phyloP scores from a whole-genome alignment of 35 echinoderm and acorn worm species.

The Holothuria glaberrima region DNA sequence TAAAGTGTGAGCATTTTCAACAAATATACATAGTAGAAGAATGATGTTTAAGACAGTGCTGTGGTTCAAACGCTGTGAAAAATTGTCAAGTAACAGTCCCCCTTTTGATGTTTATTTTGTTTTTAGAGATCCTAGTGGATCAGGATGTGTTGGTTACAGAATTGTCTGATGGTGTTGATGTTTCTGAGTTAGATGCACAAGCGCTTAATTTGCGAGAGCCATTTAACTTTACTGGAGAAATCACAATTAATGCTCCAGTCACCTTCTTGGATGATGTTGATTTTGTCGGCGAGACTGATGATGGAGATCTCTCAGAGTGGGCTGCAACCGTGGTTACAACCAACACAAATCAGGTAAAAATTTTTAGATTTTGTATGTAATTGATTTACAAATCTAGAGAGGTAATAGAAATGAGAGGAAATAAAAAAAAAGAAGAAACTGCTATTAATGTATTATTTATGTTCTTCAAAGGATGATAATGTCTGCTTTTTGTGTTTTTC shows the following conservation, averaged over 20 bases:
- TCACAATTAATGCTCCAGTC: neutral
- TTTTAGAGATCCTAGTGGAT: slow-evolving; percentile 5
- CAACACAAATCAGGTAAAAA: slow-evolving; percentile 22
- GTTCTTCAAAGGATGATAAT: too few relatives aligned
- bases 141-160: neutral
- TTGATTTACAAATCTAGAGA: too few relatives aligned
- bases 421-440: too few relatives aligned
- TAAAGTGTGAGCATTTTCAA: too few relatives aligned
- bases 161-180: slow-evolving; percentile 23
- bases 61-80: too few relatives aligned
- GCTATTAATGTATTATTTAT: too few relatives aligned
- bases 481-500: too few relatives aligned
- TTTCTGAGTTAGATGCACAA: slow-evolving; percentile 11
- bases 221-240: slow-evolving; percentile 31
- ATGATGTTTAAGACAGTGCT: too few relatives aligned
- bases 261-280: slow-evolving; percentile 43
- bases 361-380: neutral
- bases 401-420: too few relatives aligned
- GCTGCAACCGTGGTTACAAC: slow-evolving; percentile 13
- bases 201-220: neutral
- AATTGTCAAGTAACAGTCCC: too few relatives aligned
- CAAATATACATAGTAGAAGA: too few relatives aligned
- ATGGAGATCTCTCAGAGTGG: neutral
- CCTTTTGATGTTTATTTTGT: too few relatives aligned
- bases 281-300: neutral